Evolutionary conservation across 2,797 vertebrate species (phyloP).

Genomic region (Sebastes goodei): DNA sequence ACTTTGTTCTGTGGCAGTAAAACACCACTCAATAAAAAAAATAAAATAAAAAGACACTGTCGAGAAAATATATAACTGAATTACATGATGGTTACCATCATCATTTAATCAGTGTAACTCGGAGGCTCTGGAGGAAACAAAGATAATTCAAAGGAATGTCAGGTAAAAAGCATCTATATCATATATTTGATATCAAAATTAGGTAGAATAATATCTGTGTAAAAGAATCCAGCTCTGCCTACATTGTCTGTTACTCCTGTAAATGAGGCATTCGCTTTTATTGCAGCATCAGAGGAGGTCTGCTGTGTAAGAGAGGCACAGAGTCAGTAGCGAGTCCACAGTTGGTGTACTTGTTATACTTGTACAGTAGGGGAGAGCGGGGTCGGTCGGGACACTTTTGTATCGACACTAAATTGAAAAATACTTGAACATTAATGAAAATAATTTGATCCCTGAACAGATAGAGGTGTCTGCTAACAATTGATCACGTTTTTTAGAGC

Average conservation of each 20-base stretch:
- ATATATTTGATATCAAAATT: background rate
- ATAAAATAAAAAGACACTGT: background rate
- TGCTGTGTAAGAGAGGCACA: conserved; percentile 7
- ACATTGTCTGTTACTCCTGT: conserved; percentile 16
- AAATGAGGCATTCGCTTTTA: conserved; percentile 49
- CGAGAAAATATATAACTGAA: background rate
- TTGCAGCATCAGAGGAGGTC: conserved; percentile 46
- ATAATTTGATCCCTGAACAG: too few species aligned
- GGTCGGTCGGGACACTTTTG: too few species aligned
- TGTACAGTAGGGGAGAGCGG: too few species aligned
- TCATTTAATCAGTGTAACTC: background rate
- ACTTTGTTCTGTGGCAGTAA: background rate
- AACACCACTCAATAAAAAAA: background rate
- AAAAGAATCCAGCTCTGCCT: background rate
- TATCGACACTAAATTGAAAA: too few species aligned
- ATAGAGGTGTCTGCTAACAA: too few species aligned
- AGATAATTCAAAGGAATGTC: background rate
- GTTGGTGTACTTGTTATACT: too few species aligned
- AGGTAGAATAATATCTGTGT: background rate
- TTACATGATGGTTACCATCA: too few species aligned
- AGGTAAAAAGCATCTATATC: background rate
- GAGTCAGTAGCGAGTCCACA: too few species aligned
- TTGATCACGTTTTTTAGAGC: too few species aligned
- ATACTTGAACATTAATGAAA: too few species aligned
- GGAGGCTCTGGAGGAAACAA: background rate